These are phyloP conservation scores for Nephrotoma guestfalica DNA, from an alignment of 2,888 invertebrate species.

Conservation along the genomic window DNA sequence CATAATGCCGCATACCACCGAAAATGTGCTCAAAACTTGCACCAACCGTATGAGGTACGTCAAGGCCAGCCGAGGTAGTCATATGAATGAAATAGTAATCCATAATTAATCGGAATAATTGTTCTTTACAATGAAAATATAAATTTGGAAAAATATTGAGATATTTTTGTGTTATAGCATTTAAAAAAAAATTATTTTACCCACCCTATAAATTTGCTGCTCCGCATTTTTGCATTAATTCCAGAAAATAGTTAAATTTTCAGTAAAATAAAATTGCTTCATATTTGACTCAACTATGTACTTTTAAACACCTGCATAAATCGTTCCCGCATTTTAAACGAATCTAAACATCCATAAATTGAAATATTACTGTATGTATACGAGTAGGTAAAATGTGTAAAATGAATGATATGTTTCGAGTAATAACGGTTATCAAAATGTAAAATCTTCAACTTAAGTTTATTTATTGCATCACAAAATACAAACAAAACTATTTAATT, in stretches of 20 bases:
- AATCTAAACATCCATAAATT: background rate
- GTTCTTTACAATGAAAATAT: too few relatives aligned
- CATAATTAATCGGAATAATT: too few relatives aligned
- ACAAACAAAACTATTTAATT: background rate
- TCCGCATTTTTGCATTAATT: background rate
- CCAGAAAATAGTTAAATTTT: background rate
- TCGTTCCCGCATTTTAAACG: background rate
- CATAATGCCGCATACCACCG: too few relatives aligned
- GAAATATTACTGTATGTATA: background rate
- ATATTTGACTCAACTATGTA: background rate
- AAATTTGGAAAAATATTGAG: too few relatives aligned
- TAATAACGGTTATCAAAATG: background rate
- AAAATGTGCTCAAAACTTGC: too few relatives aligned
- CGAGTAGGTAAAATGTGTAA: too few relatives aligned
- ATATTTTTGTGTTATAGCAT: too few relatives aligned
- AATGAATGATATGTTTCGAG: too few relatives aligned
- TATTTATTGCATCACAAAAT: background rate
- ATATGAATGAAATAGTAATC: too few relatives aligned
- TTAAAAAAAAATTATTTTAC: too few relatives aligned
- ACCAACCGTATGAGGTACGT: too few relatives aligned
- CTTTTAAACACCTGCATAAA: background rate
- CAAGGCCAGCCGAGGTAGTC: too few relatives aligned
- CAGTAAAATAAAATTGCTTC: background rate
- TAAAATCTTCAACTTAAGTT: background rate
- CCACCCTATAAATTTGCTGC: background rate